phyloP scores from a whole-genome alignment of 2,797 vertebrate species.

The Fratercula arctica region DNA sequence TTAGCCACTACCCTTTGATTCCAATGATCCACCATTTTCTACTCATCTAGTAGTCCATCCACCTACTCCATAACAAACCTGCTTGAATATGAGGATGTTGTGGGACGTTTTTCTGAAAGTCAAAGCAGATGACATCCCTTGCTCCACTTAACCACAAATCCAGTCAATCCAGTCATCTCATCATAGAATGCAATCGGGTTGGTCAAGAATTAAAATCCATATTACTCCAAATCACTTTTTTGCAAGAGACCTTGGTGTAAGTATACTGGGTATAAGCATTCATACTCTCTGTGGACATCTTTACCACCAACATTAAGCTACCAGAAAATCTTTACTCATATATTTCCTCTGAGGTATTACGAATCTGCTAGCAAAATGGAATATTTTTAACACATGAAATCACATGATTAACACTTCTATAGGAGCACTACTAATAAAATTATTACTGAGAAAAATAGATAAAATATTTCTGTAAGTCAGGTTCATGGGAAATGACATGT shows the following conservation, averaged over 20 bases:
- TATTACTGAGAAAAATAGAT: slow-evolving; percentile 18
- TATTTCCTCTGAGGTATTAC: slow-evolving; percentile 2
- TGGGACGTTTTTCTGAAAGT: not conserved
- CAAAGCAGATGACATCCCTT: not conserved
- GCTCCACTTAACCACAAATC: not conserved
- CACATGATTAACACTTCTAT: slow-evolving; percentile 53
- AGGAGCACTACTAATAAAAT: slow-evolving; percentile 24
- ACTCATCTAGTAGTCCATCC: not conserved
- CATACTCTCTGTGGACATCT: not conserved
- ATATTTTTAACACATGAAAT: not conserved
- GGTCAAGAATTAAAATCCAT: not conserved
- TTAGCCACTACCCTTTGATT: not conserved
- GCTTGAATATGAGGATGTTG: not conserved
- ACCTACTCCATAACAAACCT: not conserved
- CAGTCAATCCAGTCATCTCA: not conserved
- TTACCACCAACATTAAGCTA: not conserved
- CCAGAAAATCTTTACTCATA: slow-evolving; percentile 15
- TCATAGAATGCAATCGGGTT: rapidly evolving
- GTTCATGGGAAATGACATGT: not conserved
- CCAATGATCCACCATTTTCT: not conserved
- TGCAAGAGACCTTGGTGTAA: not conserved
- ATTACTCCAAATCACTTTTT: not conserved
- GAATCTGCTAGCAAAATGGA: slow-evolving; percentile 25
- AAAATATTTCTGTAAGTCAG: slow-evolving; percentile 33
- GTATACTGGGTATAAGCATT: not conserved